Percentiles rank a stretch among this genome's conserved stretches.
phyloP scores from a whole-genome alignment of 2,113 vertebrate genomes.

The Tupaia tana region DNA sequence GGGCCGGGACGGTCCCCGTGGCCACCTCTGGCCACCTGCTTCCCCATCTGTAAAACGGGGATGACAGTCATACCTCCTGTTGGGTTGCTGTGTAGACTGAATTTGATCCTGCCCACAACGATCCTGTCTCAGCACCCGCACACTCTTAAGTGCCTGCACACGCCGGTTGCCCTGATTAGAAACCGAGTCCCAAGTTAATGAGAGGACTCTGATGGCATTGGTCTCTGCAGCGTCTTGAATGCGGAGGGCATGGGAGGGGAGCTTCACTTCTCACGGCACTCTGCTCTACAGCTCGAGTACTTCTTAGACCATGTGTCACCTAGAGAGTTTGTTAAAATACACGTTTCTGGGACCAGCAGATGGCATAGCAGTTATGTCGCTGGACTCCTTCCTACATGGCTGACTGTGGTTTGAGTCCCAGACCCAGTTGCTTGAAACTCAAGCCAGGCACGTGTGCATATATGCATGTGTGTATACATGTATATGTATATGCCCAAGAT shows the following conservation, averaged over 20 bases:
- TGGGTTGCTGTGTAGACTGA: background rate
- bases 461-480: too few species aligned
- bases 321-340: background rate
- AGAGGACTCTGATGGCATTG: background rate
- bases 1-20: background rate
- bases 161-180: background rate
- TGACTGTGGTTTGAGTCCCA: too few species aligned
- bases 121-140: background rate
- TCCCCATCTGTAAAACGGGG: background rate
- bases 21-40: background rate
- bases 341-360: too few species aligned
- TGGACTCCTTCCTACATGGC: too few species aligned
- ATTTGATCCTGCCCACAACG: accelerated
- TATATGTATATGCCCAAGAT: too few species aligned
- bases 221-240: background rate
- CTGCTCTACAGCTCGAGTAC: too few species aligned
- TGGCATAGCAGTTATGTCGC: too few species aligned
- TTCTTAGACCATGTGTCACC: background rate
- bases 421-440: too few species aligned
- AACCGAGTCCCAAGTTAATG: background rate
- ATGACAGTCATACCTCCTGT: accelerated
- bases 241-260: background rate
- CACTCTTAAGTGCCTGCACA: accelerated
- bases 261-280: background rate
- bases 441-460: too few species aligned